phyloP scores from a whole-genome alignment of 2,797 vertebrate species.

The Peromyscus aztecus region DNA sequence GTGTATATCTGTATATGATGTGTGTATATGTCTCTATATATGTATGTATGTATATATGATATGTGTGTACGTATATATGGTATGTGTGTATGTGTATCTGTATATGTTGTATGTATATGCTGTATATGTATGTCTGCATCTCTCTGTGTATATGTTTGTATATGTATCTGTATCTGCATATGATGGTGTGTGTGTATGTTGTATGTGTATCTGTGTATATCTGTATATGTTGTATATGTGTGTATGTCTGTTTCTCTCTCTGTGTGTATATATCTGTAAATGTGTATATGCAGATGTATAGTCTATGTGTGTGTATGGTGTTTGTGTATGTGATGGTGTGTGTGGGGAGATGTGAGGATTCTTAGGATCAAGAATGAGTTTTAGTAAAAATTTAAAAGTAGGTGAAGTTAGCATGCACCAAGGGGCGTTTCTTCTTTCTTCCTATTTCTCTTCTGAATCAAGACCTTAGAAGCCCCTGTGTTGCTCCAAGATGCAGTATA shows the following conservation, averaged over 20 bases:
- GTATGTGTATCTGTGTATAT: background rate
- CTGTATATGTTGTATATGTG: background rate
- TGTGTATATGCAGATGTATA: background rate
- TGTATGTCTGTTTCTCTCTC: background rate
- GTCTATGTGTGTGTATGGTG: background rate
- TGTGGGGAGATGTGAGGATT: background rate
- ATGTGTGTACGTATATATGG: too few relatives aligned
- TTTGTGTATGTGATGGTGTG: background rate
- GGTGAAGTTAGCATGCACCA: background rate
- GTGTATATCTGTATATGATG: background rate
- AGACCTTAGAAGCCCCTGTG: background rate
- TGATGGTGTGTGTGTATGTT: background rate
- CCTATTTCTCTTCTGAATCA: background rate
- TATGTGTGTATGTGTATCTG: background rate
- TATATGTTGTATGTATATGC: background rate
- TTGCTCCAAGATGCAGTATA: background rate
- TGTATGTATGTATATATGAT: background rate
- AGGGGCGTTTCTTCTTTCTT: background rate
- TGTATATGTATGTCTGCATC: background rate
- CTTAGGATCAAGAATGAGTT: background rate
- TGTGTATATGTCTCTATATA: background rate
- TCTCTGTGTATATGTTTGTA: background rate
- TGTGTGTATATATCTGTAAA: background rate
- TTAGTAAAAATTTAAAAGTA: conserved; percentile 13
- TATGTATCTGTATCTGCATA: background rate